These are phyloP conservation scores for Tubulanus polymorphus DNA, from an alignment of 2,888 invertebrate species.

Conservation along the genomic window DNA sequence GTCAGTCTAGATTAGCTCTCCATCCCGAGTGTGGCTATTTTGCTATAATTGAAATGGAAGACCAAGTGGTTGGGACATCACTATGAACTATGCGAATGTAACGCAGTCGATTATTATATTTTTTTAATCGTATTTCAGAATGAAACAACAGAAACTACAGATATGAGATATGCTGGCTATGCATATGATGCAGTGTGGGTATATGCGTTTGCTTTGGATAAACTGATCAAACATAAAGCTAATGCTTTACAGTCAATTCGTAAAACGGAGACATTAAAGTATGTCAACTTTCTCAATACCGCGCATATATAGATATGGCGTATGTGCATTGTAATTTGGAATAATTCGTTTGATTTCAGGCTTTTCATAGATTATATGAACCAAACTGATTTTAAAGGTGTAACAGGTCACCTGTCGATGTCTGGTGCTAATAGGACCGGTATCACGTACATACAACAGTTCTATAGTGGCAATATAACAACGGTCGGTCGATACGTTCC, in stretches of 20 bases:
- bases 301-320: neutral
- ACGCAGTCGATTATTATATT: too few species aligned
- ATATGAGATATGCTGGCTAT: constrained; percentile 64
- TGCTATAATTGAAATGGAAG: constrained; percentile 1
- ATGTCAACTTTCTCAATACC: constrained; percentile 8
- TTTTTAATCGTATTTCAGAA: too few species aligned
- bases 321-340: neutral
- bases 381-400: constrained; percentile 68
- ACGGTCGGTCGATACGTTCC: constrained; percentile 47
- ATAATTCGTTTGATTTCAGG: constrained; percentile 49
- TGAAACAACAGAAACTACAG: too few species aligned
- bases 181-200: constrained; percentile 81
- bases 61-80: too few species aligned
- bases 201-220: constrained; percentile 68
- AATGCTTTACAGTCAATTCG: constrained; percentile 32
- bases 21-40: too few species aligned
- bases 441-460: constrained; percentile 51
- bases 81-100: too few species aligned
- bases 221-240: constrained; percentile 62
- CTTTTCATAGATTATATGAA: constrained; percentile 63
- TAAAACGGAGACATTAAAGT: constrained; percentile 38
- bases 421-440: constrained; percentile 62
- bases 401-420: constrained; percentile 71
- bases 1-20: too few species aligned
- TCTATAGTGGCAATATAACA: constrained; percentile 33